Evolutionary conservation across 2,888 invertebrate genomes (phyloP), one percentile per base, ranked within the genome.

Genomic region (Clepsis dumicolana): DNA sequence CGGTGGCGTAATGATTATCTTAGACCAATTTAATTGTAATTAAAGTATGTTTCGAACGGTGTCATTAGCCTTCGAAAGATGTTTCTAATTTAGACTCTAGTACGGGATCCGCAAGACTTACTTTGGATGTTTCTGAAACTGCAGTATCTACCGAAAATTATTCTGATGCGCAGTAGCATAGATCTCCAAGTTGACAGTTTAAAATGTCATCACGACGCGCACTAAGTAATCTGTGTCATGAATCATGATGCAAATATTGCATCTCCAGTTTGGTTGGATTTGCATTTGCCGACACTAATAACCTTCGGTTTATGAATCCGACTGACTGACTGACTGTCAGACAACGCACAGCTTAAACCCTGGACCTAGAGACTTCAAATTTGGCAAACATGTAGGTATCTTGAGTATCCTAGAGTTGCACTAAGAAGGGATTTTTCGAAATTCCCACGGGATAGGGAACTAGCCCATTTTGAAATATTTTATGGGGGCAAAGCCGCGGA

Each of bases 191-290:
- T 21, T 35, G 56, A 56, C 56, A 35, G 56, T 21, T 21, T 21
- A 5, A 56, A 56, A 56, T 56, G 56, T 14, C 56, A 56, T 56
- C 56, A 56, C 56, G 56, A 56, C 32, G 2, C 32, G 35, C 56
- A 32, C 35, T 56, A n/a, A n/a, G n/a, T n/a, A 44, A 56, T 56
- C 56, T 35, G 56, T 21, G 35, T 35, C 56, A 56, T 14, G 35
- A n/a, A n/a, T 14, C 32, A 18, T 56, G 35, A 56, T 56, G 56
- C 56, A 56, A 56, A 56, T n/a, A 4, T 38, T 4, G 38, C 38
- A 38, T 38, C 38, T n/a, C 32, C 32, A 32, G 8, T 32, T 2
- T 7, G 10, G n/a, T n/a, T 32, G 32, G 1, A 32, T 12, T 32
- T 32, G 14, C 52, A 52, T 24, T 52, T n/a, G n/a, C n/a, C n/a